These are phyloP conservation scores for Setipinna tenuifilis DNA, from an alignment of 2,797 vertebrate species.

Conservation along the genomic window DNA sequence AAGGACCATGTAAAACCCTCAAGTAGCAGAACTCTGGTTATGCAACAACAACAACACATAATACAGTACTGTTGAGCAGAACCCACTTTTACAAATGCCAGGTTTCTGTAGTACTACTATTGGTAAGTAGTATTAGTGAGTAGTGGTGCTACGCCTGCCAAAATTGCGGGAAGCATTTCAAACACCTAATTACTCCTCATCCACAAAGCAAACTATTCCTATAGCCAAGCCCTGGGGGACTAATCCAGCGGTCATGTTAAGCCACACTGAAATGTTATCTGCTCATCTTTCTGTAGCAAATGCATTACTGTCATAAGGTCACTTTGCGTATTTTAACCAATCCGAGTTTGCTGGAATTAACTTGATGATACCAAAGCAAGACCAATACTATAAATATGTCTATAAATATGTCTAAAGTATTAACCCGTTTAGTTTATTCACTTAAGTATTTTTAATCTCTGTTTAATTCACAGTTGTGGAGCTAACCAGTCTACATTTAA, in stretches of 20 bases:
- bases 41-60: neutral
- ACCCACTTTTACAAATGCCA: too few relatives aligned
- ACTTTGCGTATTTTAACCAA: neutral
- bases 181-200: neutral
- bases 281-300: neutral
- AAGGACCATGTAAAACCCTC: neutral
- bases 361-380: neutral
- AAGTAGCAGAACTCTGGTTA: neutral
- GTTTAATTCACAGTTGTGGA: too few relatives aligned
- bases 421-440: neutral
- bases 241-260: conserved; percentile 9
- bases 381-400: neutral
- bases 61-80: too few relatives aligned
- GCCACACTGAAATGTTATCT: neutral
- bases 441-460: too few relatives aligned
- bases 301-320: neutral
- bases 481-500: too few relatives aligned
- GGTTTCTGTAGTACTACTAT: too few relatives aligned
- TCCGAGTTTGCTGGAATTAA: neutral
- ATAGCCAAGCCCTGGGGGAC: neutral
- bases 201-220: neutral
- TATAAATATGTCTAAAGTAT: neutral
- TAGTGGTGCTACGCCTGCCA: neutral
- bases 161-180: neutral
- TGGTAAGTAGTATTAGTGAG: neutral